Evolutionary conservation across 2,888 invertebrate genomes (phyloP).

Genomic region (Palloptera scutellata): DNA sequence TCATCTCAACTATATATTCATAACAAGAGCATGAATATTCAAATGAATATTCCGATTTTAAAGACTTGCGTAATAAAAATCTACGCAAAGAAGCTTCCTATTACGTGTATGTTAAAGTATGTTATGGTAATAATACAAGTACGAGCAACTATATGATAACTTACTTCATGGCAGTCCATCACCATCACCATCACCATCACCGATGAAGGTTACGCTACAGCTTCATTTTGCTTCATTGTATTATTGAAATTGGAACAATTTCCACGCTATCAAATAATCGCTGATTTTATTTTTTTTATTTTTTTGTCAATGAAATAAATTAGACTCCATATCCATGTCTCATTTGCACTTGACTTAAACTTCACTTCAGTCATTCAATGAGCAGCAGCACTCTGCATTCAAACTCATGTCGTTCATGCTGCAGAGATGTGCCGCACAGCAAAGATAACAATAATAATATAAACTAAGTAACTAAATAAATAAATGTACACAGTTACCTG

Average conservation of each 20-base stretch:
- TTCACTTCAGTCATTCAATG: neutral
- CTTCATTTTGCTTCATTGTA: conserved; percentile 9
- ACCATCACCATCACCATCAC: neutral
- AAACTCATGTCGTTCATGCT: neutral
- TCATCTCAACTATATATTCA: conserved; percentile 1
- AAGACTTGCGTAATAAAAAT: too few relatives aligned
- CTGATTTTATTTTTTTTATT: neutral
- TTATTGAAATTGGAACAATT: conserved; percentile 50
- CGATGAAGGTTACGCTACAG: conserved; percentile 22
- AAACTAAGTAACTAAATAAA: conserved; percentile 31
- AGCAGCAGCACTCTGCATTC: neutral
- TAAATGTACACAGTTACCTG: conserved; percentile 34
- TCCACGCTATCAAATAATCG: conserved; percentile 45
- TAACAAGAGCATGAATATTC: neutral
- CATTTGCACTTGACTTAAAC: conserved; percentile 19
- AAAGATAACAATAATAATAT: conserved; percentile 19
- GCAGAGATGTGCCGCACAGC: conserved; percentile 14
- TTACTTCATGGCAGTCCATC: neutral
- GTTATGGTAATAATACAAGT: too few relatives aligned
- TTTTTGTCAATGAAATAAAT: conserved; percentile 18
- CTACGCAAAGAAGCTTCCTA: too few relatives aligned
- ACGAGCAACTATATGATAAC: too few relatives aligned
- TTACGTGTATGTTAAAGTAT: too few relatives aligned
- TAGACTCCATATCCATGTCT: conserved; percentile 16
- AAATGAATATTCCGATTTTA: too few relatives aligned